These are phyloP conservation scores for Mystacides longicornis DNA, from an alignment of 2,888 invertebrate genomes.

Conservation along the genomic window DNA sequence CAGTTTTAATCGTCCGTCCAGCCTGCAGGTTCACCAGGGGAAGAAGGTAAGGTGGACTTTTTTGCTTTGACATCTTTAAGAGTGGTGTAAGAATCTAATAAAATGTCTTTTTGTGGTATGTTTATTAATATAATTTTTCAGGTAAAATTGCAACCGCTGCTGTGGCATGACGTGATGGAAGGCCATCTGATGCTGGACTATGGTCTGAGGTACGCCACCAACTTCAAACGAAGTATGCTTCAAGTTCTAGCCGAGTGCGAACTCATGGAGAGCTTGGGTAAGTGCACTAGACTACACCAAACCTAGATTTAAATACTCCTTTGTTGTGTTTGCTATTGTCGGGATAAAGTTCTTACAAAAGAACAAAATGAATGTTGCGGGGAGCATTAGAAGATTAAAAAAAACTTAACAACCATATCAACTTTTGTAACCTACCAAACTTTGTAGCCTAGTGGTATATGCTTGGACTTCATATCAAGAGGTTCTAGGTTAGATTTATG, in stretches of 20 bases:
- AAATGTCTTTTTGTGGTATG: neutral
- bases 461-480: too few relatives aligned
- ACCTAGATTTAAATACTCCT: too few relatives aligned
- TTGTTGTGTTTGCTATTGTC: too few relatives aligned
- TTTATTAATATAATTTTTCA: neutral
- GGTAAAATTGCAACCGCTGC: slow-evolving; percentile 31
- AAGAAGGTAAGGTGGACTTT: neutral
- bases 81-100: neutral
- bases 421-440: too few relatives aligned
- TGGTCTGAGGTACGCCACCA: slow-evolving; percentile 56
- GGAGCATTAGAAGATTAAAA: too few relatives aligned
- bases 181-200: slow-evolving; percentile 61
- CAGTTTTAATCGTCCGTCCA: neutral
- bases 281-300: slow-evolving; percentile 3
- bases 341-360: too few relatives aligned
- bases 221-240: slow-evolving; percentile 60
- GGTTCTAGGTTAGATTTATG: too few relatives aligned
- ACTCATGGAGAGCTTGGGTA: slow-evolving; percentile 64
- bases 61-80: neutral
- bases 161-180: slow-evolving; percentile 67
- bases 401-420: too few relatives aligned
- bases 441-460: too few relatives aligned
- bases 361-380: too few relatives aligned
- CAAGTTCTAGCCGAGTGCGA: slow-evolving; percentile 65
- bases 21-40: neutral